phyloP scores from a whole-genome alignment of 2,113 vertebrate species.

The Grallaria varia region DNA sequence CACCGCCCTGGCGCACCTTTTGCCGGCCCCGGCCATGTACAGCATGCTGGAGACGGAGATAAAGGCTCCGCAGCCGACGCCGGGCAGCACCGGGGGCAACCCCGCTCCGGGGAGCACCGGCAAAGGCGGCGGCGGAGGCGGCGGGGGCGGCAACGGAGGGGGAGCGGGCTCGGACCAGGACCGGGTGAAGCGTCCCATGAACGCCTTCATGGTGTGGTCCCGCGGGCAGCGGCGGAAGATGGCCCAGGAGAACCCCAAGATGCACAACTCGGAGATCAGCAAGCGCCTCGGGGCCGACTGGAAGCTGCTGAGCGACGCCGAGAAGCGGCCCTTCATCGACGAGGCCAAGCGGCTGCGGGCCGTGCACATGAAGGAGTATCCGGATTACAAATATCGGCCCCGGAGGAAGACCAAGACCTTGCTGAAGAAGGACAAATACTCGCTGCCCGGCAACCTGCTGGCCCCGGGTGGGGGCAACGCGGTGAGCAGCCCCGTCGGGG shows the following conservation, averaged over 20 bases:
- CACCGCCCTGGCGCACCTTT: slow-evolving; percentile 72
- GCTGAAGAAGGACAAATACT: slow-evolving; percentile 98
- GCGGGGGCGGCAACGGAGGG: slow-evolving; percentile 63
- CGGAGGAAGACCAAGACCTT: slow-evolving; percentile 98
- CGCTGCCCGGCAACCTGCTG: slow-evolving; percentile 88
- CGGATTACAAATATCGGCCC: slow-evolving; percentile 99
- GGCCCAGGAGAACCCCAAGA: slow-evolving; percentile 98
- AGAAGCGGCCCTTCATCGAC: slow-evolving; percentile 98
- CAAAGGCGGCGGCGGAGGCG: slow-evolving; percentile 60
- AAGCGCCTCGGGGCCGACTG: slow-evolving; percentile 96
- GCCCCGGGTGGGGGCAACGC: slow-evolving; percentile 79
- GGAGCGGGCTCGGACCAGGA: slow-evolving; percentile 81
- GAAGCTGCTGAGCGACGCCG: slow-evolving; percentile 95
- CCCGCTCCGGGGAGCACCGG: slow-evolving; percentile 68
- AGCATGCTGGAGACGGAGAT: slow-evolving; percentile 94
- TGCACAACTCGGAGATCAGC: slow-evolving; percentile 99
- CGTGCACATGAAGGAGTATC: slow-evolving; percentile 99
- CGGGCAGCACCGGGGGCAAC: slow-evolving; percentile 70
- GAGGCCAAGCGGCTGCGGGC: slow-evolving; percentile 96
- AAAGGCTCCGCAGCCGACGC: slow-evolving; percentile 82
- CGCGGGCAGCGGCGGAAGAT: slow-evolving; percentile 95
- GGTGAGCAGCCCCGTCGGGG: slow-evolving; percentile 86
- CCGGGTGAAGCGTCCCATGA: slow-evolving; percentile 96
- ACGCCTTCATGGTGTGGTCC: slow-evolving; percentile 99
- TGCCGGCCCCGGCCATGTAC: slow-evolving; percentile 85